Conservation (phyloP, 2,888 invertebrate genomes). For the Pollenia labialis region DNA sequence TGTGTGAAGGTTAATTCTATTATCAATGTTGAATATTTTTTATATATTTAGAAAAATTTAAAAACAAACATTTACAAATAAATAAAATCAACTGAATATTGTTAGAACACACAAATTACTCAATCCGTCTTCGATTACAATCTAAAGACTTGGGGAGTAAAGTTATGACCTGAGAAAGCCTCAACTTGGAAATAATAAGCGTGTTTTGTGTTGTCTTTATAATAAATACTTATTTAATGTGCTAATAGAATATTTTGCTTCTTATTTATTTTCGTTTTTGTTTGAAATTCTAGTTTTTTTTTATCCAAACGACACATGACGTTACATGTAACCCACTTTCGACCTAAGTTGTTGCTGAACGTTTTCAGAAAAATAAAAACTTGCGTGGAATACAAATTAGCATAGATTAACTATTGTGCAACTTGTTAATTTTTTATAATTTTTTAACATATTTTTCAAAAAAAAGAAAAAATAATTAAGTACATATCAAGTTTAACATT, state of each 20-base stretch:
- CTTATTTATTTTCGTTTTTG: slow-evolving; percentile 7
- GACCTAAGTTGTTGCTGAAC: not conserved
- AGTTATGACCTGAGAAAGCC: not conserved
- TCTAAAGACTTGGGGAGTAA: not conserved
- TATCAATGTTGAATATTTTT: slow-evolving; percentile 50
- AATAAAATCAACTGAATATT: slow-evolving; percentile 4
- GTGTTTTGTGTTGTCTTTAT: not conserved
- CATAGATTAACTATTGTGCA: not conserved
- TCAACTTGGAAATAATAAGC: slow-evolving; percentile 15
- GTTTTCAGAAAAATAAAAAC: not conserved
- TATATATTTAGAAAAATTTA: not conserved
- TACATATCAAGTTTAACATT: not conserved
- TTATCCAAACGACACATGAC: not conserved
- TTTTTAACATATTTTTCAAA: not conserved
- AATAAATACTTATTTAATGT: not conserved
- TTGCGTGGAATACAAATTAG: slow-evolving; percentile 33
- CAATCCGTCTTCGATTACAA: slow-evolving; percentile 12
- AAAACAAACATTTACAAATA: slow-evolving; percentile 3
- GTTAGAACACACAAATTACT: slow-evolving; percentile 1
- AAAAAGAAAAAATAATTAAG: no score
- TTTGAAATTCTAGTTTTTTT: not conserved
- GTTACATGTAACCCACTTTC: slow-evolving; percentile 7
- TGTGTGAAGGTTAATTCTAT: slow-evolving; percentile 69
- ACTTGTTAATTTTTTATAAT: not conserved
- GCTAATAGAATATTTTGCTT: not conserved